Base-by-base conservation (phyloP, 2,797 vertebrate genomes). In the Tangara arthus region DNA sequence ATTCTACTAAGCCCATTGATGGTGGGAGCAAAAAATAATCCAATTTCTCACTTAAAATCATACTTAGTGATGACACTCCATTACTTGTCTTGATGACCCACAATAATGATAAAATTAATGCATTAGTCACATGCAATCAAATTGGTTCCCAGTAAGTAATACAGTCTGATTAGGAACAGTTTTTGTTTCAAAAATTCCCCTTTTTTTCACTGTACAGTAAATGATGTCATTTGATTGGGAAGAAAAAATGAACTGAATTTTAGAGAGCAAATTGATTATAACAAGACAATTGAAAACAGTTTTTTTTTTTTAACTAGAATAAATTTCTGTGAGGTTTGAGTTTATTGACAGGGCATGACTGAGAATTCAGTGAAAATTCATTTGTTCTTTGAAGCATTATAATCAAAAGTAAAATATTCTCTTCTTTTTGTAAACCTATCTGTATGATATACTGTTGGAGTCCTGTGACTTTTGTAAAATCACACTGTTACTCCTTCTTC, bases 91-190 rank as follows among this genome's bases (percentile, higher is more conserved):
- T 87, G 50, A 89, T 89, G 68, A 96, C 52, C 46, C 94, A 94
- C 34, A 94, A 82, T 82, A 96, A 94, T 81, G 76, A 94, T 69
- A 96, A 84, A 87, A 89, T 89, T 90, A 70, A 79, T 69, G 46
- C 70, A 90, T 92, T 90, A 94, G 92, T 96, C 78, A 56, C 21
- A 93, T 70, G 55, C 41, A 94, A 87, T 95, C 95, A 82, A 55
- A 37, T 12, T 84, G 68, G 15, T 64, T 94, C 35, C 24, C 42
- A 96, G 81, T 57, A 72, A 87, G 57, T 80, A 94, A 59, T 34
- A 42, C 4, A 87, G 59, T 39, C 70, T 90, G 53, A 94, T 91
- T 68, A 87, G 76, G 39, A 89, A 64, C 20, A 77, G 32, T 15
- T 14, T 65, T 87, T 69, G 50, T 89, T 42, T 50, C 66, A 90